Conservation (phyloP, 2,113 vertebrate genomes). For the Indri indri region DNA sequence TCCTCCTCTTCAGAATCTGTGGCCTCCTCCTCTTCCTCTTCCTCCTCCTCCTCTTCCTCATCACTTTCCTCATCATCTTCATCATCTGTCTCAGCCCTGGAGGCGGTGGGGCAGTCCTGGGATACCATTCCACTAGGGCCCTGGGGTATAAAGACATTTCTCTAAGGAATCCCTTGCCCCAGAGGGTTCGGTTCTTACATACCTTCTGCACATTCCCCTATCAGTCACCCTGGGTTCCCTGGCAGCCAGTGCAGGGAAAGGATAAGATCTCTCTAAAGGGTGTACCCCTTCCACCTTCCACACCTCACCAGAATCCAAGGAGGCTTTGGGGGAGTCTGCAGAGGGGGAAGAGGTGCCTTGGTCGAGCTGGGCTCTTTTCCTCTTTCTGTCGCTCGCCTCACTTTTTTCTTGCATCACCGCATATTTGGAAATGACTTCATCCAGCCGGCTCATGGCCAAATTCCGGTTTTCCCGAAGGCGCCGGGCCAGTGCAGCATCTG, state of each 20-base stretch:
- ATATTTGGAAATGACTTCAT: constrained; percentile 90
- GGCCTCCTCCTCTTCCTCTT: constrained; percentile 85
- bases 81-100: constrained; percentile 65
- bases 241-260: neutral
- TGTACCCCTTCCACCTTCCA: constrained; percentile 34
- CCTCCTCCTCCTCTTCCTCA: constrained; percentile 83
- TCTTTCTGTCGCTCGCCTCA: constrained; percentile 85
- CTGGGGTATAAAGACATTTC: constrained; percentile 53
- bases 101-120: constrained; percentile 45
- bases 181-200: neutral
- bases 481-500: constrained; percentile 79
- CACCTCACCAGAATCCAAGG: constrained; percentile 81
- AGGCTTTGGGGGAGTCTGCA: neutral
- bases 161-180: constrained; percentile 30
- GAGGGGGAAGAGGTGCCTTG: constrained; percentile 44
- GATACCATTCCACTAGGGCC: constrained; percentile 71
- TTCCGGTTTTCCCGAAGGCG: constrained; percentile 88
- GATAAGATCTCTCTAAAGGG: neutral
- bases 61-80: constrained; percentile 66
- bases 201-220: neutral
- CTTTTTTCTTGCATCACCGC: constrained; percentile 87
- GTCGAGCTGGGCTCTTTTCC: constrained; percentile 73
- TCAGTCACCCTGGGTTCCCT: neutral
- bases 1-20: constrained; percentile 91
- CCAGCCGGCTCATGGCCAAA: constrained; percentile 84